Evolutionary conservation across 2,888 invertebrate genomes (phyloP), one percentile per base, ranked within the genome.

Genomic region (Brenthis daphne): DNA sequence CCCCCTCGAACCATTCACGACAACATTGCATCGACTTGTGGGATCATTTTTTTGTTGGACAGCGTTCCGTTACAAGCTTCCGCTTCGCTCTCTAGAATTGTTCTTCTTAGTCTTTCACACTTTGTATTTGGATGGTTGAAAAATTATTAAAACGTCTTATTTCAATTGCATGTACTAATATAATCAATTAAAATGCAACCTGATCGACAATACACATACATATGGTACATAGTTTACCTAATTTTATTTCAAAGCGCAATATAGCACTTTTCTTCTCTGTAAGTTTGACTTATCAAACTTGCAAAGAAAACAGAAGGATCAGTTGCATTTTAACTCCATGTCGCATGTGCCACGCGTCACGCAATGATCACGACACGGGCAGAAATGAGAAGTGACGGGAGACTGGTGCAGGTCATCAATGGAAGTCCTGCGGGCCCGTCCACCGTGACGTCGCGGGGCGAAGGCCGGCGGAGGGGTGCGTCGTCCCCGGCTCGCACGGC

Each of bases 401-500:
- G 68, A 65, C 61, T 71, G 69, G 68, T 73, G 81, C 88, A 91
- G 91, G 92, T 91, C 80, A 91, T 91, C 84, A 91, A 91, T 83
- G 89, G 90, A 20, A 82, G 85, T 71, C 87, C 89, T 65, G 80
- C 75, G 67, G 77, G 77, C 67, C 76, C 81, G 75, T 77, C 76
- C 66, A 76, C 77, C 70, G 79, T 75, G 70, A 73, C 76, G 73
- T 76, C 77, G 74, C 64, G 77, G 47, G 80, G 82, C 57, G 88
- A 87, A 81, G 88, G 87, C 69, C 89, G 85, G 79, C 90, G 86
- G 55, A 87, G 89, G 72, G 89, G 87, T 53, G 92, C 89, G 51
- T 91, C 89, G 69, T 89, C 91, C n/a, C 89, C 93, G 85, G 94
- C 82, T 86, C 93, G 89, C 76, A 87, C 94, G 83, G 86, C 94